Conservation (phyloP, 1,140 invertebrate genomes). For the Sarcophaga bullata region DNA sequence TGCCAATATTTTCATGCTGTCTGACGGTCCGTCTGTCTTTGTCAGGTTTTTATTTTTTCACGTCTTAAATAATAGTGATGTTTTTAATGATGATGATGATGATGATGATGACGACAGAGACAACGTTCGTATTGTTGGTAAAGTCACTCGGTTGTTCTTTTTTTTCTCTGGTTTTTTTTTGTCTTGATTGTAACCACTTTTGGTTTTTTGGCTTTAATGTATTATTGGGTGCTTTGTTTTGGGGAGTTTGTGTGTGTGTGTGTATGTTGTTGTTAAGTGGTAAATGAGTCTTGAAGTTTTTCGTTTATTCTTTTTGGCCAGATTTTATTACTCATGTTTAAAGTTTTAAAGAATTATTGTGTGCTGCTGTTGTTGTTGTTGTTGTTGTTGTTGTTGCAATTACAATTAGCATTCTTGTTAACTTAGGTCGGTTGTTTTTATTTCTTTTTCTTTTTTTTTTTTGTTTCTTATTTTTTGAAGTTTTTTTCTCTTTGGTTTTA, state of each 20-base stretch:
- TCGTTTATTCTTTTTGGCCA: not conserved
- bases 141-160: not conserved
- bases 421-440: conserved; percentile 3
- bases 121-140: too few relatives aligned
- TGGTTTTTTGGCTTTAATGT: not conserved
- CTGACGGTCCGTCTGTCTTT: not conserved
- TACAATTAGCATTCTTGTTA: conserved; percentile 24
- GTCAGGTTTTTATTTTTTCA: conserved; percentile 1
- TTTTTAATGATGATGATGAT: not conserved
- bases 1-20: not conserved
- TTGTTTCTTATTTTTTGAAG: not conserved
- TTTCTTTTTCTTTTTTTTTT: not conserved
- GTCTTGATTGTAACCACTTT: not conserved
- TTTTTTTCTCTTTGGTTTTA: not conserved
- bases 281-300: too few relatives aligned
- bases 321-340: conserved; percentile 19
- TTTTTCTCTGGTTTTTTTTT: not conserved
- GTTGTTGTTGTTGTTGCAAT: conserved; percentile 24
- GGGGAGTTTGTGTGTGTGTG: not conserved
- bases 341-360: conserved; percentile 3
- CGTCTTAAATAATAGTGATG: conserved; percentile 21
- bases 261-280: not conserved
- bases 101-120: not conserved
- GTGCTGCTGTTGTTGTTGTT: not conserved
- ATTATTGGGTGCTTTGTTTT: conserved; percentile 5